Base-by-base conservation (phyloP, 2,888 invertebrate genomes). In the Drosophila emarginata region DNA sequence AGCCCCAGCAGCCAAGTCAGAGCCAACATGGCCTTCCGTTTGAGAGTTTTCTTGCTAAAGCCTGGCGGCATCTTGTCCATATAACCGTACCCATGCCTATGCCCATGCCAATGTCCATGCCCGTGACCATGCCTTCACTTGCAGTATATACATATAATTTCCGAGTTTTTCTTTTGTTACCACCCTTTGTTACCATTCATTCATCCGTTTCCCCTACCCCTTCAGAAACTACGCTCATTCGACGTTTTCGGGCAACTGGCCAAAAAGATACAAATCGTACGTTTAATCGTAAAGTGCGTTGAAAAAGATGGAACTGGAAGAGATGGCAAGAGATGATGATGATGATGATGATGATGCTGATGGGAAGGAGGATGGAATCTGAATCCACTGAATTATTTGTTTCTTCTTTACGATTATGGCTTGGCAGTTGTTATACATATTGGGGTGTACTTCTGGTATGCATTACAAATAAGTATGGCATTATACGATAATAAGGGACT, bases 371-470 rank as follows among this genome's bases (percentile, higher is more conserved):
- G 23, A 36, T 28, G 21, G 32, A 37, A 28, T 58, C 9, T 37
- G n/a, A 32, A 21, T 56, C 36, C 60, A 58, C 18, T 67, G 68
- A 79, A 81, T 75, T 75, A 74, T 81, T 77, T 79, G 68, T 63
- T 72, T 68, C 52, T 26, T 72, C 69, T 82, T 81, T 85, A 87
- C 82, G 82, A 76, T 87, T 85, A 82, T 84, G 66, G 65, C 32
- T 53, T 32, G 32, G 21, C 71, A 69, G 52, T 57, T 62, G 39
- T 50, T 32, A 69, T 65, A 61, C 56, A 77, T 66, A 57, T 64
- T 69, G 60, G 50, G 72, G 12, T 51, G 36, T 54, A 54, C 54
- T 54, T 54, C 18, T 36, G 15, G 21, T 45, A 45, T 45, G 45
- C 45, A 45, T 45, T 45, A 21, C 45, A 4, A 4, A 45, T 21